Conservation (phyloP, 2,797 vertebrate genomes). For the Peromyscus eremicus region DNA sequence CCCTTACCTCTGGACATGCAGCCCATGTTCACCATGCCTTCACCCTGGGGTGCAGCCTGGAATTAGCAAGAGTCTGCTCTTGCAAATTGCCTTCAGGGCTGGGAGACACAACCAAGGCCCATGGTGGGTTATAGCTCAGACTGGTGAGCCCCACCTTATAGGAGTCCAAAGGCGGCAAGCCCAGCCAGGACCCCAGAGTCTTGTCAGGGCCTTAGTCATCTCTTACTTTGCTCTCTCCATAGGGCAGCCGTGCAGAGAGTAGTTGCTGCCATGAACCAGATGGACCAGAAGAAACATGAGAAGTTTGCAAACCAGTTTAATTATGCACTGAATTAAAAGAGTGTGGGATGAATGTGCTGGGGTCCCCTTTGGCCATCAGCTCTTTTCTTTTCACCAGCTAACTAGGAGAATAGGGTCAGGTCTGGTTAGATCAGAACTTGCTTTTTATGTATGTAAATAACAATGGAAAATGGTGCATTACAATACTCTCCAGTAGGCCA, state of each 20-base stretch:
- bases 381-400: rapidly evolving
- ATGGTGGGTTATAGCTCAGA: neutral
- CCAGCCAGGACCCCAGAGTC: neutral
- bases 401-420: rapidly evolving
- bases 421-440: neutral
- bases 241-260: slow-evolving; percentile 94
- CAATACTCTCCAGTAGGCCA: too few relatives aligned
- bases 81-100: too few relatives aligned
- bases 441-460: neutral
- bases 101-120: neutral
- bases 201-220: neutral
- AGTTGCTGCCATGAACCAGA: slow-evolving; percentile 91
- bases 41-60: neutral
- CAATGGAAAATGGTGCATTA: rapidly evolving
- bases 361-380: rapidly evolving
- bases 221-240: slow-evolving; percentile 73
- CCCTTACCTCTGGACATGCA: neutral
- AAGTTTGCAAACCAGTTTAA: slow-evolving; percentile 99
- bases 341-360: neutral
- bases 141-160: neutral
- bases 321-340: slow-evolving; percentile 93
- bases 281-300: slow-evolving; percentile 95
- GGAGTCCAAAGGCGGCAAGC: neutral
- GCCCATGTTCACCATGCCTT: neutral
- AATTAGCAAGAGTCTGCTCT: neutral